Conservation (phyloP, 2,113 vertebrate species). For the Ptychochromis oligacanthus region DNA sequence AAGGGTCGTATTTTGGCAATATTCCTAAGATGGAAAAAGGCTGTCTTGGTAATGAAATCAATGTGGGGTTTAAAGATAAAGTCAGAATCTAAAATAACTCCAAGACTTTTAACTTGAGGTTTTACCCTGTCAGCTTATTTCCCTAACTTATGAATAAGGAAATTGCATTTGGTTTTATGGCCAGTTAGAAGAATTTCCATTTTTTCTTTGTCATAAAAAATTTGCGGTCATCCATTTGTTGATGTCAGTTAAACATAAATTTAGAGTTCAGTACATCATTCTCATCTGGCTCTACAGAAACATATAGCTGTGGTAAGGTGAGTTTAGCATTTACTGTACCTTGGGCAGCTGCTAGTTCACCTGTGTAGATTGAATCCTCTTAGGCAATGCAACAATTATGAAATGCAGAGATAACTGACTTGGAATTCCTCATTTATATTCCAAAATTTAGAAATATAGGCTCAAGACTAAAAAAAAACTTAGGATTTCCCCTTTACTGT, state of each 20-base stretch:
- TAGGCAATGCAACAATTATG: no score
- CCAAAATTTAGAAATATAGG: not conserved
- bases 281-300: not conserved
- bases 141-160: not conserved
- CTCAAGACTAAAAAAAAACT: not conserved
- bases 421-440: not conserved
- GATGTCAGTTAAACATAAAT: no score
- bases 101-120: not conserved
- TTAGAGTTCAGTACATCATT: no score
- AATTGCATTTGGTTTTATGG: no score
- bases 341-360: not conserved
- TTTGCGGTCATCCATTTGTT: no score
- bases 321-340: not conserved
- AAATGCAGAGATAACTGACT: not conserved
- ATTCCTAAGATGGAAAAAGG: not conserved
- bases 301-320: not conserved
- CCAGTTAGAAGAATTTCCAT: no score
- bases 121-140: not conserved
- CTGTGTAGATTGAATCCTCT: not conserved
- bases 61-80: accelerated
- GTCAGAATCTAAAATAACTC: not conserved
- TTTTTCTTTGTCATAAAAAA: no score
- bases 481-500: accelerated
- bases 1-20: not conserved
- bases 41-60: not conserved